Percentiles rank a stretch among this genome's conserved stretches.
These are phyloP conservation scores for Caenorhabditis tropicalis DNA, from an alignment of 1,140 invertebrate species.

Conservation along the genomic window DNA sequence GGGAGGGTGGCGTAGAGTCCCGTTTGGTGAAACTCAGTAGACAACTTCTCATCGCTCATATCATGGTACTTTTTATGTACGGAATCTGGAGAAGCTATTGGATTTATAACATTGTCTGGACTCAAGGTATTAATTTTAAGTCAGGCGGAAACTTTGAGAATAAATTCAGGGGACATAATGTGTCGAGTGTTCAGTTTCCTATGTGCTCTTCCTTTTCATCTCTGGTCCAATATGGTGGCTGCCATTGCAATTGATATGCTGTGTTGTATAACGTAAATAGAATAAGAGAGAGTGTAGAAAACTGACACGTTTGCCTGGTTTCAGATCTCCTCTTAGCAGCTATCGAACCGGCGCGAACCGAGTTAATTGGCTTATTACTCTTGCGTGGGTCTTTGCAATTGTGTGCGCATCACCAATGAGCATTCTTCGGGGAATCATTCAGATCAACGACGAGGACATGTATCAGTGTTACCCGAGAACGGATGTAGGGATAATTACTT, in stretches of 20 bases:
- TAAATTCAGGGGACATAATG: conserved; percentile 56
- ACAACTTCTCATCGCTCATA: conserved; percentile 66
- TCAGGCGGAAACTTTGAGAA: neutral
- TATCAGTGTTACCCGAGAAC: conserved; percentile 58
- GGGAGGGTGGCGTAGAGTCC: conserved; percentile 61
- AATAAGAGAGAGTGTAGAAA: conserved; percentile 47
- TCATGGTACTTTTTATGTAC: conserved; percentile 66
- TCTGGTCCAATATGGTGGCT: conserved; percentile 69
- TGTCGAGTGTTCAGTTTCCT: conserved; percentile 66
- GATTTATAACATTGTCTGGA: conserved; percentile 67
- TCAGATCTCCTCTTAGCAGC: conserved; percentile 59
- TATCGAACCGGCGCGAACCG: conserved; percentile 57
- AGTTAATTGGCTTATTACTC: conserved; percentile 56
- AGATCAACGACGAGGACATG: conserved; percentile 54
- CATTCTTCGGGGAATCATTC: conserved; percentile 54
- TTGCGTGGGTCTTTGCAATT: conserved; percentile 53
- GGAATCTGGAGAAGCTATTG: conserved; percentile 68
- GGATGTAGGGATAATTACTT: conserved; percentile 37
- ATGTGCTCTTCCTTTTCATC: conserved; percentile 64
- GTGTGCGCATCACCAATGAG: conserved; percentile 55
- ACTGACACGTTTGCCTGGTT: neutral
- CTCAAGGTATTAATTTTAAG: conserved; percentile 50
- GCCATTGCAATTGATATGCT: conserved; percentile 70
- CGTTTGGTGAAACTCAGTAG: conserved; percentile 61
- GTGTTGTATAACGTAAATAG: conserved; percentile 63